A percentile compares a stretch with the other conserved stretches of the same genome.
Conservation (phyloP, 2,888 invertebrate species). For the Rotaria sp. region DNA sequence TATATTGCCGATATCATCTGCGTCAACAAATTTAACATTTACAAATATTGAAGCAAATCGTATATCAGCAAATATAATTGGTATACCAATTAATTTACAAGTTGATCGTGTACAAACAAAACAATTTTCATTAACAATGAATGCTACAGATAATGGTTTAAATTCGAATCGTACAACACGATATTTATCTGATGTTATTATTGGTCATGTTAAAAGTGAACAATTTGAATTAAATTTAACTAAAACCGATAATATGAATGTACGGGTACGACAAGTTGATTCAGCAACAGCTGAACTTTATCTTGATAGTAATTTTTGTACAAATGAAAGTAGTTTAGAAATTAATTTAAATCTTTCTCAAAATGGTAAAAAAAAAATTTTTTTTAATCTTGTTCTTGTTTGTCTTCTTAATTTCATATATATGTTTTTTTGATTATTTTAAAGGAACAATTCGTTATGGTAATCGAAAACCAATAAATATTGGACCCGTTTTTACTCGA, state of each 20-base stretch:
- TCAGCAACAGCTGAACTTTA: background rate
- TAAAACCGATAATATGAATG: background rate
- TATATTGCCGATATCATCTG: background rate
- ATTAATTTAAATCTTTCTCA: background rate
- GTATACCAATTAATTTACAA: background rate
- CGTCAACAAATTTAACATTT: background rate
- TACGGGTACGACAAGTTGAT: background rate
- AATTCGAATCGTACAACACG: background rate
- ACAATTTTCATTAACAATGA: background rate
- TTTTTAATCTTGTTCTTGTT: no score
- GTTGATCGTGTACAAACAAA: background rate
- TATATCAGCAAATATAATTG: background rate
- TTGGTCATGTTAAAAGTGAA: background rate
- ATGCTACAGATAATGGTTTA: background rate
- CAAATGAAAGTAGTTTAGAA: background rate
- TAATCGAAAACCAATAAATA: background rate
- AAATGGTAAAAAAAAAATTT: background rate
- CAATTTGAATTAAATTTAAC: constrained; percentile 7
- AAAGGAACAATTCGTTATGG: background rate
- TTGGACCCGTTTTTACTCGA: constrained; percentile 4
- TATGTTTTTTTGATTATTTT: background rate
- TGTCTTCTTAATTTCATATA: background rate
- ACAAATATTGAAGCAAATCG: background rate
- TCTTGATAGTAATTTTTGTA: background rate
- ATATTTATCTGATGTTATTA: background rate